phyloP scores from a whole-genome alignment of 2,113 vertebrate species.

The Nycticebus coucang region DNA sequence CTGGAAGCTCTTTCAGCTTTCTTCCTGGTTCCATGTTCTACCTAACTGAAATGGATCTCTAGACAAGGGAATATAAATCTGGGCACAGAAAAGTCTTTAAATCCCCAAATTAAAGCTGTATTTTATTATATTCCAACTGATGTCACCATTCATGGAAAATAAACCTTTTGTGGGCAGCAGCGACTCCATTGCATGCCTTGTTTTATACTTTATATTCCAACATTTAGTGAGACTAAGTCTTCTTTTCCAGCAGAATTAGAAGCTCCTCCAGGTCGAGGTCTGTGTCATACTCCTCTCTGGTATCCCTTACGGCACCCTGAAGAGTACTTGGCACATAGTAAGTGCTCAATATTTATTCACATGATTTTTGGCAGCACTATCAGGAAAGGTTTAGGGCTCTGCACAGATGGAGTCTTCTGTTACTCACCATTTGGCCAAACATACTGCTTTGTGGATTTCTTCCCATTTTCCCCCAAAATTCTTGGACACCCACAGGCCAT shows the following conservation, averaged over 20 bases:
- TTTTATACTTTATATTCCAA: background rate
- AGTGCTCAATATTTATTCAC: slow-evolving; percentile 6
- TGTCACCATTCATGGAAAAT: background rate
- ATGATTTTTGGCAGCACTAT: slow-evolving; percentile 50
- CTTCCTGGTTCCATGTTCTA: background rate
- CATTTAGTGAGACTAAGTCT: background rate
- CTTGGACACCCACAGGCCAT: slow-evolving; percentile 93
- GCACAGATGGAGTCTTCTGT: slow-evolving; percentile 57
- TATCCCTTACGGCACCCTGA: background rate
- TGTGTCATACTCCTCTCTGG: background rate
- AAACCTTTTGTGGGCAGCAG: background rate
- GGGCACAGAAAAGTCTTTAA: background rate
- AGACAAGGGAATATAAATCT: background rate
- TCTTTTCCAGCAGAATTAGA: background rate
- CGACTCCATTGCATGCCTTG: background rate
- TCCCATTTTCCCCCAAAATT: slow-evolving; percentile 92
- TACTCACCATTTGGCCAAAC: slow-evolving; percentile 95
- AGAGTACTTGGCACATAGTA: background rate
- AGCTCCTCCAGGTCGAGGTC: slow-evolving; percentile 19
- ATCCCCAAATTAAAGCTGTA: background rate
- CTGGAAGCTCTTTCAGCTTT: slow-evolving; percentile 28
- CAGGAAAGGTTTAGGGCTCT: slow-evolving; percentile 61
- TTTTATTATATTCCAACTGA: background rate
- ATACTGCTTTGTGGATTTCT: slow-evolving; percentile 91
- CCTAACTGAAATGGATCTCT: background rate